Evolutionary conservation across 2,888 invertebrate genomes (phyloP).

Genomic region (Cosmia trapezina): DNA sequence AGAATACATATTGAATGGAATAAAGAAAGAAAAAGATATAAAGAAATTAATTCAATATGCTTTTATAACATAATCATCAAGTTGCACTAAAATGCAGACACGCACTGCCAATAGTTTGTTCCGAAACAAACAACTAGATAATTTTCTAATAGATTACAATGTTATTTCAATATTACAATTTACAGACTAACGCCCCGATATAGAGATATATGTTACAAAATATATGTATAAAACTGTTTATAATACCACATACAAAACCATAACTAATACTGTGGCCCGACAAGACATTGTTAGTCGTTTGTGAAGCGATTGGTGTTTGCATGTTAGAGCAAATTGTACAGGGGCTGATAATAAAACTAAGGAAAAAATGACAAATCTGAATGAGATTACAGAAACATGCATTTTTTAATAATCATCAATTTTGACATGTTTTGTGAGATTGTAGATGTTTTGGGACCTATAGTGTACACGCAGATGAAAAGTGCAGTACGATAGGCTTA

Average conservation of each 20-base stretch:
- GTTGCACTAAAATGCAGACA: slow-evolving; percentile 91
- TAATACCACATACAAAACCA: slow-evolving; percentile 89
- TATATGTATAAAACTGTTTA: slow-evolving; percentile 80
- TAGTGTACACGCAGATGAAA: slow-evolving; percentile 36
- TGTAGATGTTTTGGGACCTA: slow-evolving; percentile 45
- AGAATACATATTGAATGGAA: slow-evolving; percentile 58
- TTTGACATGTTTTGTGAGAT: slow-evolving; percentile 50
- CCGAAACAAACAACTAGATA: slow-evolving; percentile 79
- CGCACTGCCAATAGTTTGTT: slow-evolving; percentile 88
- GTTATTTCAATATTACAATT: slow-evolving; percentile 80
- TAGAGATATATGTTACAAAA: slow-evolving; percentile 88
- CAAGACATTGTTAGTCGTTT: slow-evolving; percentile 90
- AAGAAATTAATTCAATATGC: slow-evolving; percentile 88
- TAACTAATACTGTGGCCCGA: slow-evolving; percentile 87
- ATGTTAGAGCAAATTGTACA: slow-evolving; percentile 91
- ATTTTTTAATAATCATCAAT: slow-evolving; percentile 59
- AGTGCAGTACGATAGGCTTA: slow-evolving; percentile 78
- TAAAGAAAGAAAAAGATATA: slow-evolving; percentile 50
- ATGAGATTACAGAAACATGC: slow-evolving; percentile 77
- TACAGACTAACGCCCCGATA: slow-evolving; percentile 84
- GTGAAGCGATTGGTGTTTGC: slow-evolving; percentile 91
- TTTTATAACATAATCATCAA: slow-evolving; percentile 79
- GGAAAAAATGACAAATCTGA: slow-evolving; percentile 47
- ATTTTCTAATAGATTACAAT: slow-evolving; percentile 79
- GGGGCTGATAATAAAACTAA: slow-evolving; percentile 72